phyloP scores from a whole-genome alignment of 1,140 invertebrate species.

The Pinna nobilis region DNA sequence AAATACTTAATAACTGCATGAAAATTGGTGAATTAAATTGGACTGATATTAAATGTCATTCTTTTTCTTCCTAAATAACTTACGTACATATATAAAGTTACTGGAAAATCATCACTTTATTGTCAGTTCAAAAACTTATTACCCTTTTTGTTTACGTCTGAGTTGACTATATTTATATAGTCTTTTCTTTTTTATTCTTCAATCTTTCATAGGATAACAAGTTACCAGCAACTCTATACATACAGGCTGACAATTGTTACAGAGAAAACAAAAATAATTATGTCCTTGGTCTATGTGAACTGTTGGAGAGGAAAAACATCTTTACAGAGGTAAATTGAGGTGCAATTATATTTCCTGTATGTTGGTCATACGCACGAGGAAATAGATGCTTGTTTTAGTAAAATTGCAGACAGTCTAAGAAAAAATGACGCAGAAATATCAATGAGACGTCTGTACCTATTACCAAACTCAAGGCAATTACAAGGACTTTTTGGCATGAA shows the following conservation, averaged over 20 bases:
- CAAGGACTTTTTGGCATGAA: constrained; percentile 24
- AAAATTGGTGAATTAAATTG: background rate
- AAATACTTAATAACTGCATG: no score
- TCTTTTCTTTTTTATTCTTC: background rate
- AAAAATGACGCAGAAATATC: constrained; percentile 34
- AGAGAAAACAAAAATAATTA: constrained; percentile 15
- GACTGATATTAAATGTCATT: background rate
- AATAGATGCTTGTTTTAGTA: constrained; percentile 40
- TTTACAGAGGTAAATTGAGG: constrained; percentile 17
- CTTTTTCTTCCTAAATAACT: background rate
- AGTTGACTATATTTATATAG: background rate
- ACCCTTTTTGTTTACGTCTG: background rate
- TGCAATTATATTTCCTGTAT: constrained; percentile 40
- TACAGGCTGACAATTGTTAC: constrained; percentile 1
- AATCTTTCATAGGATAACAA: constrained; percentile 21
- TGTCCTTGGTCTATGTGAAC: constrained; percentile 7
- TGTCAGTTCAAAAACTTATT: no score
- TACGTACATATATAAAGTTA: background rate
- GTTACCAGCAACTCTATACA: constrained; percentile 14
- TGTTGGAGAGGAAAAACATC: background rate
- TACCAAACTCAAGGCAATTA: constrained; percentile 9
- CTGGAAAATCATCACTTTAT: background rate
- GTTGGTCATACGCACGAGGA: constrained; percentile 49
- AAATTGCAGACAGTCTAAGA: constrained; percentile 29
- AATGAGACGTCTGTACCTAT: background rate